phyloP scores from a whole-genome alignment of 2,113 vertebrate species.

The Strix aluco region DNA sequence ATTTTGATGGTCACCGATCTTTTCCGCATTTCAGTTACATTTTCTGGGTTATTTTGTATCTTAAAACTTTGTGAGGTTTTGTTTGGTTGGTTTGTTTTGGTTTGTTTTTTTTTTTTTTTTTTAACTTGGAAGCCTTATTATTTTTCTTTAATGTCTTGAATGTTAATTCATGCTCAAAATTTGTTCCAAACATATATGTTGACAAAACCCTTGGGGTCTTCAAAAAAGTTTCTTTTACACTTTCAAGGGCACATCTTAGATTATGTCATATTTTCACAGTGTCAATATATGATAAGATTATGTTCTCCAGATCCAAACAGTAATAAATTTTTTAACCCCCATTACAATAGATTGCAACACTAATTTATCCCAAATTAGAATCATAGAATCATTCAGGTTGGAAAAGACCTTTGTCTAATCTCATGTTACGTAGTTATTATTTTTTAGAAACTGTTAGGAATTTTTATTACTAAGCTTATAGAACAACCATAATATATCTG shows the following conservation, averaged over 20 bases:
- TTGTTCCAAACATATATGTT: background rate
- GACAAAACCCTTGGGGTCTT: background rate
- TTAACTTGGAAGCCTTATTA: background rate
- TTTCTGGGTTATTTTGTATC: background rate
- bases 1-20: background rate
- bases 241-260: background rate
- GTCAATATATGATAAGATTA: background rate
- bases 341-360: background rate
- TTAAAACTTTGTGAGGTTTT: background rate
- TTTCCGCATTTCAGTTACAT: background rate
- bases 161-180: background rate
- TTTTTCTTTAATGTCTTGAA: background rate
- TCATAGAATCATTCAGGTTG: too few species aligned
- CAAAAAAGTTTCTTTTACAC: background rate
- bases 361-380: background rate
- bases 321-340: background rate
- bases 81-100: too few species aligned
- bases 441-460: background rate
- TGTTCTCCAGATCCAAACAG: background rate
- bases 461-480: background rate
- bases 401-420: background rate
- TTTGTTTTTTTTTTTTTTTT: background rate
- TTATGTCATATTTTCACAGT: background rate
- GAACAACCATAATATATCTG: background rate
- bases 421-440: background rate